Evolutionary conservation across 2,797 vertebrate species (phyloP).

Genomic region (Coendou prehensilis): DNA sequence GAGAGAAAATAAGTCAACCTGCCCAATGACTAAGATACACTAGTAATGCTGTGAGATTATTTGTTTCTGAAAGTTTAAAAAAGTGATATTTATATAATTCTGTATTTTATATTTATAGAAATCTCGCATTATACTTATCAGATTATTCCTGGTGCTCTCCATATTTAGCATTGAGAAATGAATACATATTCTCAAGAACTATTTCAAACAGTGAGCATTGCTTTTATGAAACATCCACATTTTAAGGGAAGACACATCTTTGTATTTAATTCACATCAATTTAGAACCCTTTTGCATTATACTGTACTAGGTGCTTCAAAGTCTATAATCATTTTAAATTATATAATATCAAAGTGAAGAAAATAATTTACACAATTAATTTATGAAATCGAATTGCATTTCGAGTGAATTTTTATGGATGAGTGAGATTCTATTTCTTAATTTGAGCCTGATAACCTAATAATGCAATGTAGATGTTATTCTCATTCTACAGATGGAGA

Average conservation of each 20-base stretch:
- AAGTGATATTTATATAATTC: neutral
- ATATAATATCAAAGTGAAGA: slow-evolving; percentile 13
- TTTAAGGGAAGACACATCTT: slow-evolving; percentile 20
- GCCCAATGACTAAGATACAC: slow-evolving; percentile 70
- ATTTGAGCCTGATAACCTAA: neutral
- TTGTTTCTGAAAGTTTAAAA: slow-evolving; percentile 56
- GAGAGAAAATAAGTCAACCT: slow-evolving; percentile 69
- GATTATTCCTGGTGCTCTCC: neutral
- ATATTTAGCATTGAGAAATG: slow-evolving; percentile 37
- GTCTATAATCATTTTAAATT: slow-evolving; percentile 54
- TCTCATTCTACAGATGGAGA: neutral
- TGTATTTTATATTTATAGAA: neutral
- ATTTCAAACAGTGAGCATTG: neutral
- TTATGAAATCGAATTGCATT: slow-evolving; percentile 56
- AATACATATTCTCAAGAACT: neutral
- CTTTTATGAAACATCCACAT: slow-evolving; percentile 30
- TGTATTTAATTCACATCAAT: slow-evolving; percentile 25
- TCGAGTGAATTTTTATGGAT: slow-evolving; percentile 63
- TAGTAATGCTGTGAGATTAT: slow-evolving; percentile 25
- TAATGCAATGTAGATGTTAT: neutral
- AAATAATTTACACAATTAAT: slow-evolving; percentile 60
- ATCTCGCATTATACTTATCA: slow-evolving; percentile 34
- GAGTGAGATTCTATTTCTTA: slow-evolving; percentile 31
- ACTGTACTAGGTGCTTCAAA: neutral
- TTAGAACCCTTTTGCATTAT: slow-evolving; percentile 43